Evolutionary conservation across 2,888 invertebrate species (phyloP).

Genomic region (Seira ritae): DNA sequence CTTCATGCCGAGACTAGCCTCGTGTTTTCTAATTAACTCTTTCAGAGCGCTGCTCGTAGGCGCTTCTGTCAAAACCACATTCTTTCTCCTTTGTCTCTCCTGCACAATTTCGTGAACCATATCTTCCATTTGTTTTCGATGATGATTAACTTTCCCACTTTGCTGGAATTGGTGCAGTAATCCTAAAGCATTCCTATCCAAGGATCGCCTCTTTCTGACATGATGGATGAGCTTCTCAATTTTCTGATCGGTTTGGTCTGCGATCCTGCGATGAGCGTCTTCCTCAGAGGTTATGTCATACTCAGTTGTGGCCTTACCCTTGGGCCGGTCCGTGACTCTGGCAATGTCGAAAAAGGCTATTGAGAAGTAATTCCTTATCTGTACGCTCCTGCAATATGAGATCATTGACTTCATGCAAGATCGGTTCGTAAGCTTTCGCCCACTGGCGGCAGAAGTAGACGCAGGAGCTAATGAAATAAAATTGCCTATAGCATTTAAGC

Average conservation of each 20-base stretch:
- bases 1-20: too few species aligned
- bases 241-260: conserved; percentile 16
- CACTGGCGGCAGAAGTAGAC: conserved; percentile 55
- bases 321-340: not conserved
- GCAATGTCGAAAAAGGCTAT: conserved; percentile 65
- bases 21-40: too few species aligned
- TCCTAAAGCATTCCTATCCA: too few species aligned
- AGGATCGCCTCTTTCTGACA: conserved; percentile 7
- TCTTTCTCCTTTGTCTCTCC: too few species aligned
- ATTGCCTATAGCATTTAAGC: not conserved
- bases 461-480: conserved; percentile 33
- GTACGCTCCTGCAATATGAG: conserved; percentile 55
- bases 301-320: too few species aligned
- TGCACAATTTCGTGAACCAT: too few species aligned
- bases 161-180: too few species aligned
- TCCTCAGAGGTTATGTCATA: not conserved
- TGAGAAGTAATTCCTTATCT: conserved; percentile 66
- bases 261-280: not conserved
- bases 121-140: too few species aligned
- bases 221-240: conserved; percentile 26
- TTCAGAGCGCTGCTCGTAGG: too few species aligned
- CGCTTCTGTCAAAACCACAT: too few species aligned
- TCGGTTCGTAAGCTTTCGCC: conserved; percentile 51
- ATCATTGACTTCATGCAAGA: conserved; percentile 49
- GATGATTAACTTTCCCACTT: too few species aligned